These are phyloP conservation scores for Chionoecetes opilio DNA, from an alignment of 1,140 invertebrate species.

Conservation along the genomic window DNA sequence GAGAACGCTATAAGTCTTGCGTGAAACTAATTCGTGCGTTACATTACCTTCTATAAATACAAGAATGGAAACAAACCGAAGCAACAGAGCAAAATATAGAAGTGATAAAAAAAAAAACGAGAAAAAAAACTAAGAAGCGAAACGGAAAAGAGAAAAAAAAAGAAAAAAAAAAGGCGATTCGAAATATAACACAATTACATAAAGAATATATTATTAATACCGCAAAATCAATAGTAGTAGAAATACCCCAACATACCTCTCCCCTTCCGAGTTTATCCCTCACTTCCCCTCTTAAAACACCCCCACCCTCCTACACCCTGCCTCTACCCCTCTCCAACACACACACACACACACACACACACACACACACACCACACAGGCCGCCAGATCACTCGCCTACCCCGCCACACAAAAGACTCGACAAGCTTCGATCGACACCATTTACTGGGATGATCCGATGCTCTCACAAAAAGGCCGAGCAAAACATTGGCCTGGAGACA, in stretches of 20 bases:
- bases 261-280: too few relatives aligned
- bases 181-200: not conserved
- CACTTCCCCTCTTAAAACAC: not conserved
- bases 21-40: too few relatives aligned
- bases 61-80: not conserved
- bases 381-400: not conserved
- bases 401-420: not conserved
- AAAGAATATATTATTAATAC: too few relatives aligned
- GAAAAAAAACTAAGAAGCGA: too few relatives aligned
- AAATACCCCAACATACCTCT: too few relatives aligned
- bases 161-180: not conserved
- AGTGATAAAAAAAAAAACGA: too few relatives aligned
- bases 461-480: conserved; percentile 42
- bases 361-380: conserved; percentile 25
- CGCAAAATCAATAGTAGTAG: too few relatives aligned
- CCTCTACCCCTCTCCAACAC: not conserved
- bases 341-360: conserved; percentile 50
- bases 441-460: conserved; percentile 2
- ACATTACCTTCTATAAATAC: not conserved
- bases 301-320: not conserved
- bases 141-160: not conserved
- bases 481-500: conserved; percentile 39
- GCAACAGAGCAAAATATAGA: too few relatives aligned
- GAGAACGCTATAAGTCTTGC: too few relatives aligned
- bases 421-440: conserved; percentile 1